Evolutionary conservation across 2,797 vertebrate genomes (phyloP).

Genomic region (Enteromius viviparus): DNA sequence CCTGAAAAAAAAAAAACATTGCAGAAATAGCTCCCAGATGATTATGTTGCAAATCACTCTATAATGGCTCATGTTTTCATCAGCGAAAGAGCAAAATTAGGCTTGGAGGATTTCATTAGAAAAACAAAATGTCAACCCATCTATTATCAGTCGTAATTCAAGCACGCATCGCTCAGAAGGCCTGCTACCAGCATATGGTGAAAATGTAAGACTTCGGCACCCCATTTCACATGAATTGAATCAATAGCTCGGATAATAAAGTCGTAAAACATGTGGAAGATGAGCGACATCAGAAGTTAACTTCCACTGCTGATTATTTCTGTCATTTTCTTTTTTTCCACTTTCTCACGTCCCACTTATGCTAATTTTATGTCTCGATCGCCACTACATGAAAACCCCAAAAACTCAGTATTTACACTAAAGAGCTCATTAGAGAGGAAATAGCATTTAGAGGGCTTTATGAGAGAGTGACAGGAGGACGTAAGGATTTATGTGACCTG

Average conservation of each 20-base stretch:
- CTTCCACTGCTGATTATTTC: background rate
- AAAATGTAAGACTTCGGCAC: constrained; percentile 25
- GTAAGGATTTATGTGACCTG: constrained; percentile 57
- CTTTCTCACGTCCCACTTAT: constrained; percentile 12
- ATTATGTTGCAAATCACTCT: constrained; percentile 42
- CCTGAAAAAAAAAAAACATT: constrained; percentile 12
- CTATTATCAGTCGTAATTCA: constrained; percentile 42
- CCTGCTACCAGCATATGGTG: constrained; percentile 27
- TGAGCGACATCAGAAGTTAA: background rate
- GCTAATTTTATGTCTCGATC: constrained; percentile 47
- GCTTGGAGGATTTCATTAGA: constrained; percentile 47
- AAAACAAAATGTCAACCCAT: constrained; percentile 52
- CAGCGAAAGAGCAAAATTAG: constrained; percentile 46
- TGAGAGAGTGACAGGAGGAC: constrained; percentile 55
- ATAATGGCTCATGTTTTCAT: constrained; percentile 47
- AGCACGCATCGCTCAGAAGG: constrained; percentile 9
- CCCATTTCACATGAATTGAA: constrained; percentile 38
- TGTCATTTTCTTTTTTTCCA: background rate
- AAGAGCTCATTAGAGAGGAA: constrained; percentile 57
- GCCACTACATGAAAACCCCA: constrained; percentile 16
- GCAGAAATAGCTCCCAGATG: constrained; percentile 40
- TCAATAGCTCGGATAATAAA: constrained; percentile 48
- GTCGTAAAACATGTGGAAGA: constrained; percentile 32
- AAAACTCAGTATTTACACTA: constrained; percentile 52
- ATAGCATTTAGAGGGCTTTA: constrained; percentile 58